Evolutionary conservation across 1,140 invertebrate species (phyloP).

Genomic region (Aphelinus atriplicis): DNA sequence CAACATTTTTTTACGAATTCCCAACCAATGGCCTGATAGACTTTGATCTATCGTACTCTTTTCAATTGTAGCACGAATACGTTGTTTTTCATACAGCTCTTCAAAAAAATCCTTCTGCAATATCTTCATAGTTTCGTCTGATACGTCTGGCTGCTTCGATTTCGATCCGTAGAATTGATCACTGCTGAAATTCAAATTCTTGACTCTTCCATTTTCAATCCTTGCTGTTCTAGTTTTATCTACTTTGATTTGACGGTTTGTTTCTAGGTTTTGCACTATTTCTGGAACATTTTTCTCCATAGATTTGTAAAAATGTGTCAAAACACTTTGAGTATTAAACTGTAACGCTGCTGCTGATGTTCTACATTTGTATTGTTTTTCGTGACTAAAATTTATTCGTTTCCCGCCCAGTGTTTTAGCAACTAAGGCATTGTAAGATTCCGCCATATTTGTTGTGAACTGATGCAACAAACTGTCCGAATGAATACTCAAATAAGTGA

Average conservation of each 20-base stretch:
- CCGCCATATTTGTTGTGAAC: conserved; percentile 57
- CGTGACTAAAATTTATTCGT: conserved; percentile 47
- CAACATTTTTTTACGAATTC: conserved; percentile 45
- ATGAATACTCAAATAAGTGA: not conserved
- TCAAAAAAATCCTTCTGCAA: conserved; percentile 23
- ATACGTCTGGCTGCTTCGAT: too few relatives aligned
- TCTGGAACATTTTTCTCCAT: not conserved
- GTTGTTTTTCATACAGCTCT: conserved; percentile 13
- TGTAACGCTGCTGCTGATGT: conserved; percentile 45
- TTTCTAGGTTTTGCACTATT: not conserved
- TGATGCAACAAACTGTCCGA: conserved; percentile 44
- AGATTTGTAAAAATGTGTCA: not conserved
- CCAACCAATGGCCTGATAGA: conserved; percentile 48
- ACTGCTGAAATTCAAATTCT: conserved; percentile 4
- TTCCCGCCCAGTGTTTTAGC: conserved; percentile 47
- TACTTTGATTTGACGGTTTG: not conserved
- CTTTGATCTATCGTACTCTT: conserved; percentile 46
- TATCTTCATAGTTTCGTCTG: too few relatives aligned
- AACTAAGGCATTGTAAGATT: conserved; percentile 51
- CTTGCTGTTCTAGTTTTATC: not conserved
- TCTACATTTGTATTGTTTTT: conserved; percentile 47
- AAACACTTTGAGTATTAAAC: conserved; percentile 42
- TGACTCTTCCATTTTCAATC: not conserved
- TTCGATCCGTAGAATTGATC: not conserved
- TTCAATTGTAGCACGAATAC: conserved; percentile 42